Evolutionary conservation across 2,113 vertebrate genomes (phyloP).

Genomic region (Uria lomvia): DNA sequence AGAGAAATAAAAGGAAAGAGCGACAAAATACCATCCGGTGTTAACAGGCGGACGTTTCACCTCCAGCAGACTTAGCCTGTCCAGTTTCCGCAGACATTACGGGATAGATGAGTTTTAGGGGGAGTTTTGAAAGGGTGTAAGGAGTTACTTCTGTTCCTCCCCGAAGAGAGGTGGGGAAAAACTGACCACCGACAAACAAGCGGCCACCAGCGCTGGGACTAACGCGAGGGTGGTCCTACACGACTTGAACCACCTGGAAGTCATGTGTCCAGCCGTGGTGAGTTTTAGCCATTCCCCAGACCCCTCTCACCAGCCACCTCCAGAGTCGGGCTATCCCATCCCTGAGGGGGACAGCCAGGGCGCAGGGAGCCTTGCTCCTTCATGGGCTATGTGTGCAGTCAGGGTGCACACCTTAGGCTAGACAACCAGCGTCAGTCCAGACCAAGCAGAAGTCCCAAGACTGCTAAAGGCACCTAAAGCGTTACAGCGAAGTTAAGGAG

Average conservation of each 20-base stretch:
- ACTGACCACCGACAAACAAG: not conserved
- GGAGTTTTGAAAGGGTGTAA: not conserved
- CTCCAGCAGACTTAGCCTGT: not conserved
- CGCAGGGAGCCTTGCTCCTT: accelerated
- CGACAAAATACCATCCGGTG: not conserved
- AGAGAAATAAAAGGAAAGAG: not conserved
- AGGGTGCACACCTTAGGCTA: not conserved
- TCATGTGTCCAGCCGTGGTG: accelerated
- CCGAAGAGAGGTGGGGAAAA: not conserved
- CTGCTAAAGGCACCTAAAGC: not conserved
- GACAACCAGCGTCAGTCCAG: not conserved
- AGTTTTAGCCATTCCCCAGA: not conserved
- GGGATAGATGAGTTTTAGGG: not conserved
- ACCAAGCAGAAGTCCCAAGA: not conserved
- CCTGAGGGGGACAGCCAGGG: accelerated
- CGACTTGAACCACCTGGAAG: not conserved
- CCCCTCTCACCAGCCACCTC: not conserved
- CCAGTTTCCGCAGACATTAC: not conserved
- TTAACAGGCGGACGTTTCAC: not conserved
- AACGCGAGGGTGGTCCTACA: not conserved
- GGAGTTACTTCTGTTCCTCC: not conserved
- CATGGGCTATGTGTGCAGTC: accelerated
- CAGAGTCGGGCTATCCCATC: not conserved
- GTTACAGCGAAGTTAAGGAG: not conserved
- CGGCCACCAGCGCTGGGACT: accelerated